A percentile compares a stretch with the other conserved stretches of the same genome.
Evolutionary conservation across 2,888 invertebrate species (phyloP).

Genomic region (Dendrolimus houi): DNA sequence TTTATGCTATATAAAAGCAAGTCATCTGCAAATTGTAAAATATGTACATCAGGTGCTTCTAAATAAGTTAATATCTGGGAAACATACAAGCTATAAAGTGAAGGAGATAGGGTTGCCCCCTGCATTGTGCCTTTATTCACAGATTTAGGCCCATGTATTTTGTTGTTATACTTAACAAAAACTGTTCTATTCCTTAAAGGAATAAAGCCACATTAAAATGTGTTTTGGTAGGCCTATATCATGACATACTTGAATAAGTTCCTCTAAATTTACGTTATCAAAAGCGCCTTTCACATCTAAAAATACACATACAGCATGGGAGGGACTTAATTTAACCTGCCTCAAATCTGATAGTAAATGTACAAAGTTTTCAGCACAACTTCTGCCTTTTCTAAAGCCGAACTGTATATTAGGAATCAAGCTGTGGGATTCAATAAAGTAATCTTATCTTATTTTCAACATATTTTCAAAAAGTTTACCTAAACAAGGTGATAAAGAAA

Average conservation of each 20-base stretch:
- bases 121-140: conserved; percentile 3
- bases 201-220: conserved; percentile 2
- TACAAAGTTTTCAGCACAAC: conserved; percentile 8
- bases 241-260: background rate
- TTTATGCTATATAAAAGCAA: background rate
- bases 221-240: background rate
- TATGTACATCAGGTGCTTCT: too few relatives aligned
- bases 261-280: conserved; percentile 1
- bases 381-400: conserved; percentile 8
- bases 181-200: background rate
- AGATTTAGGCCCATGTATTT: background rate
- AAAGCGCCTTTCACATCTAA: conserved; percentile 1
- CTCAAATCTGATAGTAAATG: conserved; percentile 3
- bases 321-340: conserved; percentile 2
- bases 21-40: too few relatives aligned
- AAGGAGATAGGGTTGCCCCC: conserved; percentile 1
- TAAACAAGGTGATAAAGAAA: conserved; percentile 6
- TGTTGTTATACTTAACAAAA: too few relatives aligned
- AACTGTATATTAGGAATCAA: conserved; percentile 1
- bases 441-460: conserved; percentile 4
- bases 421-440: background rate
- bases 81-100: background rate
- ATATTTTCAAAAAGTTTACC: conserved; percentile 10
- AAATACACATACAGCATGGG: conserved; percentile 1
- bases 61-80: background rate